Percentiles rank a stretch among this genome's conserved stretches.
These are phyloP conservation scores for Nymphalis c-album DNA, from an alignment of 2,888 invertebrate genomes.

Conservation along the genomic window DNA sequence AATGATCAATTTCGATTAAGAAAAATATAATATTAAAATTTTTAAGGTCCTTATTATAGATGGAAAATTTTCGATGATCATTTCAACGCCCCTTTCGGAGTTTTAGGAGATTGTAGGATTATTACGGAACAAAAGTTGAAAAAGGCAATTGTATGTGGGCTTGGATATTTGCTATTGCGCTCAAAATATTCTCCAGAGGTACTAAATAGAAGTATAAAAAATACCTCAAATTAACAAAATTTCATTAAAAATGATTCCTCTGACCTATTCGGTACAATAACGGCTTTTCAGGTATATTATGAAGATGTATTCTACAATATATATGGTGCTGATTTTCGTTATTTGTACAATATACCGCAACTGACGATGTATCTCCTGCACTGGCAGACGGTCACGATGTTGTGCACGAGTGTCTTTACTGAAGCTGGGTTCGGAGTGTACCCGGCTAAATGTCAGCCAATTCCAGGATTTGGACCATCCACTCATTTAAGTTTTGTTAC, in stretches of 20 bases:
- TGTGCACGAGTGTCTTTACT: constrained; percentile 91
- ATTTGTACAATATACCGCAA: constrained; percentile 89
- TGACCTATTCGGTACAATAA: background rate
- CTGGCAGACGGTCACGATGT: constrained; percentile 87
- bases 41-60: constrained; percentile 91
- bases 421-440: constrained; percentile 93
- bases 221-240: too few relatives aligned
- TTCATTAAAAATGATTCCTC: too few relatives aligned
- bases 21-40: background rate
- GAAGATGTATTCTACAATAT: constrained; percentile 83
- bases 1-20: background rate
- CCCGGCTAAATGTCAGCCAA: constrained; percentile 83
- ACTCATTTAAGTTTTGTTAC: constrained; percentile 67
- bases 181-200: constrained; percentile 81
- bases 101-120: constrained; percentile 78
- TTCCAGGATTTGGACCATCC: constrained; percentile 90
- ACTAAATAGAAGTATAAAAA: constrained; percentile 3
- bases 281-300: constrained; percentile 83
- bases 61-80: constrained; percentile 89
- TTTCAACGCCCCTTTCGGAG: constrained; percentile 79
- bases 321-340: constrained; percentile 84
- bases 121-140: constrained; percentile 83
- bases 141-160: constrained; percentile 80
- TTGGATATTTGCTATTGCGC: constrained; percentile 78
- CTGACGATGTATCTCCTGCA: constrained; percentile 88